Percentiles rank a stretch among this genome's conserved stretches.
These are phyloP conservation scores for Sylvia borin DNA, from an alignment of 2,797 vertebrate species.

Conservation along the genomic window DNA sequence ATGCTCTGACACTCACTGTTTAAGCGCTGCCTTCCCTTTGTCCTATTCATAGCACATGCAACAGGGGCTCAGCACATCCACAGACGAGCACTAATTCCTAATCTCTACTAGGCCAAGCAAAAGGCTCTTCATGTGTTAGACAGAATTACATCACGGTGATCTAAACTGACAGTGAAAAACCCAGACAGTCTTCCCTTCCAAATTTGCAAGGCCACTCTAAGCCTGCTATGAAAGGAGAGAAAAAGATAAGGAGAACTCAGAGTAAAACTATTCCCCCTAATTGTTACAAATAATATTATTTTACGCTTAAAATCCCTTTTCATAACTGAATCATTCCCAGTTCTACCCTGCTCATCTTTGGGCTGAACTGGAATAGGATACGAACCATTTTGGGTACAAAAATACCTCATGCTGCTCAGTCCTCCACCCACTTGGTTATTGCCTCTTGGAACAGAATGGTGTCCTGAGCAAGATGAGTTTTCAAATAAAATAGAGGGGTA, in stretches of 20 bases:
- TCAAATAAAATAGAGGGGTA: background rate
- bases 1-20: background rate
- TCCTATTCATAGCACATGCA: constrained; percentile 45
- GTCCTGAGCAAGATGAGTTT: background rate
- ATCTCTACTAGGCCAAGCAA: constrained; percentile 62
- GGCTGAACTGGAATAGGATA: background rate
- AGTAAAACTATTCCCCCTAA: constrained; percentile 8
- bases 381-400: background rate
- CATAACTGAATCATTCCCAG: background rate
- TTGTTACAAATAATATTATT: constrained; percentile 33
- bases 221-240: constrained; percentile 33
- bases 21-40: constrained; percentile 34
- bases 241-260: background rate
- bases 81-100: constrained; percentile 62
- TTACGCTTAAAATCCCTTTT: background rate
- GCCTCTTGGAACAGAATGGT: background rate
- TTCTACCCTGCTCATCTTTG: background rate
- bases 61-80: constrained; percentile 36
- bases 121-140: constrained; percentile 51
- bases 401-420: background rate
- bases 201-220: constrained; percentile 32
- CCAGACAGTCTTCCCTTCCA: constrained; percentile 48
- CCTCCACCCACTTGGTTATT: background rate
- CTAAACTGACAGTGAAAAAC: constrained; percentile 60
- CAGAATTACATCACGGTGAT: constrained; percentile 56